Conservation (phyloP, 2,113 vertebrate genomes). For the Catharus fuscescens region DNA sequence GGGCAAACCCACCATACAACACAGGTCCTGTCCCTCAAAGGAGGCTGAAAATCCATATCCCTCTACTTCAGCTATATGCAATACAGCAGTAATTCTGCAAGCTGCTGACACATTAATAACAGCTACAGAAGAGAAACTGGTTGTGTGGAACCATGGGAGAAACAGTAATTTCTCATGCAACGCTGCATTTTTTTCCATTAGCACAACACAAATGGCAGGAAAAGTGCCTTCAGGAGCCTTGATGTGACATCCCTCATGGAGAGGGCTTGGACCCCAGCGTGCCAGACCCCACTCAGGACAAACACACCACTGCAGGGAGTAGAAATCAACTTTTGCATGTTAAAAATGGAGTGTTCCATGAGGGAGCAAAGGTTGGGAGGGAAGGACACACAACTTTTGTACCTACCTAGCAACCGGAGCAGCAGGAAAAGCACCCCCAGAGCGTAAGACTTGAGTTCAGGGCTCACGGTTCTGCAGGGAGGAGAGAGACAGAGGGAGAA, state of each 20-base stretch:
- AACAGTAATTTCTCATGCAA: not conserved
- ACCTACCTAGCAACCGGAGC: conserved; percentile 91
- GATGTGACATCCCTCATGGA: not conserved
- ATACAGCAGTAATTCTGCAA: not conserved
- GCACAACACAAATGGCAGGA: not conserved
- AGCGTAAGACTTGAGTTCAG: conserved; percentile 96
- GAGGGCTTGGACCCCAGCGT: not conserved
- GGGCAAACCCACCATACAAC: not conserved
- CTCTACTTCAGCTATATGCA: not conserved
- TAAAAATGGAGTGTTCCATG: not conserved
- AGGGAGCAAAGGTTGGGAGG: not conserved
- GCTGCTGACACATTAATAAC: conserved; percentile 20
- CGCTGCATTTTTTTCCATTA: not conserved
- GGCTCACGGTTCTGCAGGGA: conserved; percentile 89
- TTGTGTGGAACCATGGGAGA: conserved; percentile 4
- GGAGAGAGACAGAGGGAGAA: conserved; percentile 14
- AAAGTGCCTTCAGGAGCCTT: not conserved
- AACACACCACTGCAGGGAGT: accelerated
- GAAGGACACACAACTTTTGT: not conserved
- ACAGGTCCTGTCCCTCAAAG: not conserved
- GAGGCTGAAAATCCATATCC: not conserved
- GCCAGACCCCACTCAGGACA: not conserved
- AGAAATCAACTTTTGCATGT: not conserved
- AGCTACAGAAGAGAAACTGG: not conserved
- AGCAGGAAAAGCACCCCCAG: conserved; percentile 95